These are phyloP conservation scores for Cricetomys ansorgei DNA, from an alignment of 2,113 vertebrate species.

Conservation along the genomic window DNA sequence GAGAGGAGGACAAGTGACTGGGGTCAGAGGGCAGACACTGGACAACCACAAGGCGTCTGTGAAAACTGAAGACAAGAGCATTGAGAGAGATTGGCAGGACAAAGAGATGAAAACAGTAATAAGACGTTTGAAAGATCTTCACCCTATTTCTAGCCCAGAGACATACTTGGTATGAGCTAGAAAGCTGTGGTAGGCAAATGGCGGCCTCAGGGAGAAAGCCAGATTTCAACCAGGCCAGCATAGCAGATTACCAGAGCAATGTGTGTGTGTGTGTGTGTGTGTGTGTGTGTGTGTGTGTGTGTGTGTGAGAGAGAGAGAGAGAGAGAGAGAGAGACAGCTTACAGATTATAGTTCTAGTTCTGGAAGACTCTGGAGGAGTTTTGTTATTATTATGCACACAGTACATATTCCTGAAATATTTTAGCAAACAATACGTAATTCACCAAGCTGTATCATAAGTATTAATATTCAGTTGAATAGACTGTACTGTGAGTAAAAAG, in stretches of 20 bases:
- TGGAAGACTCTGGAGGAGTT: neutral
- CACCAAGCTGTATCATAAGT: neutral
- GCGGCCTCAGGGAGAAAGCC: neutral
- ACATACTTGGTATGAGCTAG: neutral
- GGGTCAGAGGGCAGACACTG: neutral
- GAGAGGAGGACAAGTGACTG: no score
- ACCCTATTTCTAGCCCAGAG: neutral
- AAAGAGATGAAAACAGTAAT: neutral
- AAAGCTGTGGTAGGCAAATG: neutral
- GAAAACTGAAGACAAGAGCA: neutral
- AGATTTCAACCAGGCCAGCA: neutral
- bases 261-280: no score
- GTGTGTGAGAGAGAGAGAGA: no score
- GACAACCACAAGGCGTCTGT: neutral
- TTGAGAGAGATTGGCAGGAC: neutral
- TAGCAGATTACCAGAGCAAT: neutral
- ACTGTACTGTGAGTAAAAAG: neutral
- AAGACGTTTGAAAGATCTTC: neutral
- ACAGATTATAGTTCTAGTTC: neutral
- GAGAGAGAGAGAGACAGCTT: neutral
- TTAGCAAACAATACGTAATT: conserved; percentile 21
- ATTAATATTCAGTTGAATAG: neutral
- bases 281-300: no score
- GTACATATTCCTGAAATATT: neutral
- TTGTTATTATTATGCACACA: neutral